Percentiles rank a stretch among this genome's conserved stretches.
phyloP scores from a whole-genome alignment of 2,113 vertebrate genomes.

The Phrynocephalus versicolor region DNA sequence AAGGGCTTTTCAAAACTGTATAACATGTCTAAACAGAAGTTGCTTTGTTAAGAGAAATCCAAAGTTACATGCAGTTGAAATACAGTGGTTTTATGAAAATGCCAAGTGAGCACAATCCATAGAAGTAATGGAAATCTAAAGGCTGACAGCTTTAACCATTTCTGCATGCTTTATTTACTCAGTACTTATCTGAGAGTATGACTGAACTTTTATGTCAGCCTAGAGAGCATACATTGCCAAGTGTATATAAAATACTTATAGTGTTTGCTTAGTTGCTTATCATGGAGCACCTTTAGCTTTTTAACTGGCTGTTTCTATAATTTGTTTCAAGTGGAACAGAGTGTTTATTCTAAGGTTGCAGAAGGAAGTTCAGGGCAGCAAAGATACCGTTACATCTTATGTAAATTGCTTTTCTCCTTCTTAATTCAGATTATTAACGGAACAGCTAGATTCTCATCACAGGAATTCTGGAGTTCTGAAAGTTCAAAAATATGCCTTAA shows the following conservation, averaged over 20 bases:
- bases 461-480: background rate
- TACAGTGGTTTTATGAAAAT: background rate
- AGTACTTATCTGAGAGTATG: background rate
- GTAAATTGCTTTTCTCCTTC: background rate
- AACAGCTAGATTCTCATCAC: background rate
- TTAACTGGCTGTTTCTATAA: background rate
- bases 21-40: background rate
- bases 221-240: background rate
- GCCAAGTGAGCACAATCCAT: background rate
- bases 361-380: background rate
- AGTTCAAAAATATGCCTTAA: background rate
- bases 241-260: background rate
- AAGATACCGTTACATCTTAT: too few relatives aligned
- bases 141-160: background rate
- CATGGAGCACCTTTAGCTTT: background rate
- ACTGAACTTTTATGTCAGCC: background rate
- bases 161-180: background rate
- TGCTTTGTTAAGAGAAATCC: constrained; percentile 19
- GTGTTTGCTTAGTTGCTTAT: background rate
- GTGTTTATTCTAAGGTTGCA: background rate
- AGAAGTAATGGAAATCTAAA: background rate
- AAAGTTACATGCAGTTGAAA: constrained; percentile 1
- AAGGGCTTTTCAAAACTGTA: constrained; percentile 14
- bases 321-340: background rate
- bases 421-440: background rate